These are phyloP conservation scores for Protodeltote pygarga DNA, from an alignment of 2,888 invertebrate genomes.

Conservation along the genomic window DNA sequence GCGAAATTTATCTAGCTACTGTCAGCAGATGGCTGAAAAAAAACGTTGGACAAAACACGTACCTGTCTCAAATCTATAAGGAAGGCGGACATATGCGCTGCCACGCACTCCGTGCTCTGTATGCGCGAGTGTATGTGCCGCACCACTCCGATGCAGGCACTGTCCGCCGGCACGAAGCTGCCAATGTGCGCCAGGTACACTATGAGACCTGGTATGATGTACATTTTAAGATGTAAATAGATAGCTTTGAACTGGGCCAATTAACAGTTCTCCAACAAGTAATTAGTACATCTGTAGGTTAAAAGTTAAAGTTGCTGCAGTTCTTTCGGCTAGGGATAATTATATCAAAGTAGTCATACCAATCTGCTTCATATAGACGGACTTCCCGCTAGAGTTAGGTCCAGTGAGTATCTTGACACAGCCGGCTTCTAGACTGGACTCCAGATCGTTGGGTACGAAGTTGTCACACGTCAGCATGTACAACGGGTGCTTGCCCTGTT, in stretches of 20 bases:
- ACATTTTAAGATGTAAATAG: too few relatives aligned
- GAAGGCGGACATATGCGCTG: slow-evolving; percentile 94
- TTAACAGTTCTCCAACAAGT: too few relatives aligned
- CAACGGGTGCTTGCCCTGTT: slow-evolving; percentile 92
- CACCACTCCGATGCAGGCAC: slow-evolving; percentile 90
- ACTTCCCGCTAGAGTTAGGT: slow-evolving; percentile 97
- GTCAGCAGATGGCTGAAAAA: too few relatives aligned
- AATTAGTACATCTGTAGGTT: too few relatives aligned
- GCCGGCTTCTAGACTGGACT: slow-evolving; percentile 85
- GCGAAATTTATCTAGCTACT: too few relatives aligned
- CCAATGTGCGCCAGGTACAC: slow-evolving; percentile 96
- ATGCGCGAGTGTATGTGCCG: slow-evolving; percentile 92
- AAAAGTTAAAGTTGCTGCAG: too few relatives aligned
- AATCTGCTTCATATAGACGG: slow-evolving; percentile 95
- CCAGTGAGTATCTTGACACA: slow-evolving; percentile 94
- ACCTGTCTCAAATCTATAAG: slow-evolving; percentile 95
- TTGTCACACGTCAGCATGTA: slow-evolving; percentile 88
- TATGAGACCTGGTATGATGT: slow-evolving; percentile 89
- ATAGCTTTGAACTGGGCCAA: too few relatives aligned
- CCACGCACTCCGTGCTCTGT: slow-evolving; percentile 91
- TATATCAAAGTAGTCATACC: slow-evolving; percentile 53
- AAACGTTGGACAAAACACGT: neutral
- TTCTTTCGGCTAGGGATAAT: too few relatives aligned
- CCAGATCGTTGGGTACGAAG: slow-evolving; percentile 92
- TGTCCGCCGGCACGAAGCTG: slow-evolving; percentile 94